phyloP scores from a whole-genome alignment of 2,797 vertebrate genomes.

The Pangasius sanitwongsei region DNA sequence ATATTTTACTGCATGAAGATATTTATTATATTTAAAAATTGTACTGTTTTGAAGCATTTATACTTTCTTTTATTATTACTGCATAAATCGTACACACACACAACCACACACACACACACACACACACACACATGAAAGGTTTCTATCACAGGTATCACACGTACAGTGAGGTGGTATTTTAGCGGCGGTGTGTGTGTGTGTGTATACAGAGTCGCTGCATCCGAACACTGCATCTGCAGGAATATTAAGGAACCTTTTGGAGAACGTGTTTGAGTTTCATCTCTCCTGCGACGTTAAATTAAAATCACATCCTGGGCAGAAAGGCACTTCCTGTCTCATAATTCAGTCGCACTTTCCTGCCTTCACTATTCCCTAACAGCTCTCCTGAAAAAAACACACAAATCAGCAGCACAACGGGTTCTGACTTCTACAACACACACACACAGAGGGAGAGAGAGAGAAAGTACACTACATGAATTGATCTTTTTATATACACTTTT shows the following conservation, averaged over 20 bases:
- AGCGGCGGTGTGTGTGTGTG: background rate
- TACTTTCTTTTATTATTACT: background rate
- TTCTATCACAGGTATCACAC: background rate
- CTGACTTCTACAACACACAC: constrained; percentile 4
- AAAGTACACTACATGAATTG: background rate
- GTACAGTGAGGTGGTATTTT: constrained; percentile 23
- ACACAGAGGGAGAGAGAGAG: background rate
- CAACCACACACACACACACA: background rate
- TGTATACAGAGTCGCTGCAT: constrained; percentile 37
- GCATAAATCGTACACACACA: background rate
- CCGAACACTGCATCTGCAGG: constrained; percentile 29
- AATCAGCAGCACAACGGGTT: constrained; percentile 34
- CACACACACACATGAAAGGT: background rate
- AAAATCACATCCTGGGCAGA: constrained; percentile 55
- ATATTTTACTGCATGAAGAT: no score
- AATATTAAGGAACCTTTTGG: constrained; percentile 48
- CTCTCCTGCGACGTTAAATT: constrained; percentile 48
- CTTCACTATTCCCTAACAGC: constrained; percentile 51
- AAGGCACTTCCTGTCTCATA: constrained; percentile 56
- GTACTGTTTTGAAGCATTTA: no score
- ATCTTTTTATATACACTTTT: background rate
- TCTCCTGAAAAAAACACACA: constrained; percentile 45
- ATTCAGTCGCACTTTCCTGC: constrained; percentile 43
- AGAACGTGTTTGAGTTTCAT: constrained; percentile 41
- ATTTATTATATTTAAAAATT: no score